Conservation (phyloP, 2,797 vertebrate species). For the Galaxias olidus region DNA sequence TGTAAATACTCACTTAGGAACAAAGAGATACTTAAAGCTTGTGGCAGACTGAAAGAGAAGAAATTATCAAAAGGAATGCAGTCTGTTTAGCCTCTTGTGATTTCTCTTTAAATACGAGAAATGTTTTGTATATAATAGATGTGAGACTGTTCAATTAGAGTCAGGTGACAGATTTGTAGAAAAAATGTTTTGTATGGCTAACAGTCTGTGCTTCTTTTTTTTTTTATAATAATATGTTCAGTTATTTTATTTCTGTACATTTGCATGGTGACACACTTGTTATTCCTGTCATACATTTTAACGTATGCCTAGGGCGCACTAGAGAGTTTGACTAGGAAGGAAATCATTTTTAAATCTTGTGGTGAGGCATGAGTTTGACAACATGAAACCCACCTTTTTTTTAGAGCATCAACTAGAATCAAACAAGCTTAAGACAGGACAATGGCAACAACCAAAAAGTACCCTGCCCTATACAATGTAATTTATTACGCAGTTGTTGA, state of each 20-base stretch:
- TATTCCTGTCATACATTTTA: conserved; percentile 19
- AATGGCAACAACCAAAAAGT: too few relatives aligned
- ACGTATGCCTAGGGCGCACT: too few relatives aligned
- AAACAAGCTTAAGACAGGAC: too few relatives aligned
- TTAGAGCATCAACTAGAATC: too few relatives aligned
- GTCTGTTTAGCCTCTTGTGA: conserved; percentile 20
- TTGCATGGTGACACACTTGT: conserved; percentile 45
- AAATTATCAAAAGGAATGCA: conserved; percentile 15
- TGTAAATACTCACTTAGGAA: conserved; percentile 66
- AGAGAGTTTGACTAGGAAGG: too few relatives aligned
- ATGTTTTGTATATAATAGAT: background rate
- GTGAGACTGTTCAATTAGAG: background rate
- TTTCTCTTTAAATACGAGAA: conserved; percentile 22
- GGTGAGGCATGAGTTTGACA: too few relatives aligned
- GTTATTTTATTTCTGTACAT: conserved; percentile 33
- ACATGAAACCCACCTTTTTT: too few relatives aligned
- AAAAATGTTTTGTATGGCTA: background rate
- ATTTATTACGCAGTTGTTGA: too few relatives aligned
- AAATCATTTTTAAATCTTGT: too few relatives aligned
- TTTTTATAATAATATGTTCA: conserved; percentile 19
- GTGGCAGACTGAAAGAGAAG: conserved; percentile 22
- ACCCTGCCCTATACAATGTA: too few relatives aligned
- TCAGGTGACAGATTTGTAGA: conserved; percentile 6
- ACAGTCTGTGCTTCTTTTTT: background rate
- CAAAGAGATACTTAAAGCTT: conserved; percentile 12